Percentiles rank a stretch among this genome's conserved stretches.
Conservation (phyloP, 2,797 vertebrate species). For the Scolopax bukidnonensis region DNA sequence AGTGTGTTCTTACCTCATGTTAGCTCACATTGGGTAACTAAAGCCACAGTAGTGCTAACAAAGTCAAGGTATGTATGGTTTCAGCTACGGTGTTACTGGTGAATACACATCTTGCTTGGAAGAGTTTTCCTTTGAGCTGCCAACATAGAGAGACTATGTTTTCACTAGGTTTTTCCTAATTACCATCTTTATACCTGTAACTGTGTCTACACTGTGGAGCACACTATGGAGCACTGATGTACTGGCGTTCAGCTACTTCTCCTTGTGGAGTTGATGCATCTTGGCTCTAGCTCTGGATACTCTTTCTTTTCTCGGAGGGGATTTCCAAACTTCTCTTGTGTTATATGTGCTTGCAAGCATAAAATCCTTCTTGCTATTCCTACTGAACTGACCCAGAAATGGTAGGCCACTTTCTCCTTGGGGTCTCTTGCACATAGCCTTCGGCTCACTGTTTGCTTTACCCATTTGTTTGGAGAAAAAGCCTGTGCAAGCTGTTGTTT, state of each 20-base stretch:
- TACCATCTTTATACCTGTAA: background rate
- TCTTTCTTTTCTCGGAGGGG: background rate
- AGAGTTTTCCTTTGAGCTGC: background rate
- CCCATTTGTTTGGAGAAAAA: background rate
- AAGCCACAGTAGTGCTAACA: background rate
- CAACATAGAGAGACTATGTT: background rate
- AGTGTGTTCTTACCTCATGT: background rate
- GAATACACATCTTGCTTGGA: background rate
- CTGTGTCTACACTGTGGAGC: background rate
- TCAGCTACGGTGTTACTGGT: background rate
- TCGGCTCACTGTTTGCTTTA: constrained; percentile 18
- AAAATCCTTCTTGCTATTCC: background rate
- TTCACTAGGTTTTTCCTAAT: background rate
- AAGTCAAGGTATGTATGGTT: background rate
- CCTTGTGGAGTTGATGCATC: background rate
- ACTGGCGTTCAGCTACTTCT: background rate
- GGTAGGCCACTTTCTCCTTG: background rate
- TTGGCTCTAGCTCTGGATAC: background rate
- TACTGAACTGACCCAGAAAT: background rate
- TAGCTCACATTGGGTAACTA: background rate
- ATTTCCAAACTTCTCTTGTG: background rate
- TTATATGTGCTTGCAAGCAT: background rate
- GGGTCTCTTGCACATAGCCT: background rate
- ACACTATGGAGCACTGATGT: fast-evolving
- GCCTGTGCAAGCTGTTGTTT: background rate